Percentiles rank a stretch among this genome's conserved stretches.
These are phyloP conservation scores for Poliocrania exsul DNA, from an alignment of 2,797 vertebrate species.

Conservation along the genomic window DNA sequence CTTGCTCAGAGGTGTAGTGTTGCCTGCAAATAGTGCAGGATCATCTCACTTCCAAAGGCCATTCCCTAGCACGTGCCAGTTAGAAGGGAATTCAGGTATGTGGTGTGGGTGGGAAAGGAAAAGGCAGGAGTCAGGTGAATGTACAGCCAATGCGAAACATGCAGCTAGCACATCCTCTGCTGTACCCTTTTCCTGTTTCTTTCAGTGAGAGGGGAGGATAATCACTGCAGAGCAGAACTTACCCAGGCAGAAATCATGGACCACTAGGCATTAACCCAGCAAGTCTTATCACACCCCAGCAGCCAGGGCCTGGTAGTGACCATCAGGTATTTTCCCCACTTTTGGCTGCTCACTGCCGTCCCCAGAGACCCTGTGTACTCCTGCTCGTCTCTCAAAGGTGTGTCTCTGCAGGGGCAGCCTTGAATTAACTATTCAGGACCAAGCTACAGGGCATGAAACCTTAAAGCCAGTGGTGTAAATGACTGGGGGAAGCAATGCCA, in stretches of 20 bases:
- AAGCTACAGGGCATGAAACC: neutral
- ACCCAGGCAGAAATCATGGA: neutral
- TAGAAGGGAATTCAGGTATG: neutral
- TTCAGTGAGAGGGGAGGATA: neutral
- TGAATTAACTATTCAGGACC: neutral
- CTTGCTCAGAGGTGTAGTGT: neutral
- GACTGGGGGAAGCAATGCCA: neutral
- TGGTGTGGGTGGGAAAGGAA: neutral
- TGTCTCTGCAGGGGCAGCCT: neutral
- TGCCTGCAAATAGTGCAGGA: neutral
- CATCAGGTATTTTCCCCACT: neutral
- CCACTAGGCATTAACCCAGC: neutral
- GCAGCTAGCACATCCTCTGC: neutral
- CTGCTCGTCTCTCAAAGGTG: neutral
- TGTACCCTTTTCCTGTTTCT: neutral
- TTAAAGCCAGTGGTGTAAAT: neutral
- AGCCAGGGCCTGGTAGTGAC: neutral
- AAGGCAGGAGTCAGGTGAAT: neutral
- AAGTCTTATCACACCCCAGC: neutral
- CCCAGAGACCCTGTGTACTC: neutral
- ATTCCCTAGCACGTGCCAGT: neutral
- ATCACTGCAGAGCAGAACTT: neutral
- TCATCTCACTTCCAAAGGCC: neutral
- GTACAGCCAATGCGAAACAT: rapidly evolving
- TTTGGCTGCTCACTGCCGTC: neutral